These are phyloP conservation scores for Calcarius lapponicus DNA, from an alignment of 2,797 vertebrate genomes.

Conservation along the genomic window DNA sequence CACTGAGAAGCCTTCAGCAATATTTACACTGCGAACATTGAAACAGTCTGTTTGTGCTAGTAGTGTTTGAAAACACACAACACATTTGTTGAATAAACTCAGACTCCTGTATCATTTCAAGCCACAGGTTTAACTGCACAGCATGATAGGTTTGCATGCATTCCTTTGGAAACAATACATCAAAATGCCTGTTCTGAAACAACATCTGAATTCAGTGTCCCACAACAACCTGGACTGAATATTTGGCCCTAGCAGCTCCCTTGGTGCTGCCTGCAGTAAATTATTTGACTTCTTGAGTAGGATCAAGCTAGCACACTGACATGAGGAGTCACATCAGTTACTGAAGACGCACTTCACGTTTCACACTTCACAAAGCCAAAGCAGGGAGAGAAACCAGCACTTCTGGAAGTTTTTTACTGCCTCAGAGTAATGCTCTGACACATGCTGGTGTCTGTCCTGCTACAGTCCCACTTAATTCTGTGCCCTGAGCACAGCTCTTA, in stretches of 20 bases:
- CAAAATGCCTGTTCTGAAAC: not conserved
- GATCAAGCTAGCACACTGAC: not conserved
- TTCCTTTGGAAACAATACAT: not conserved
- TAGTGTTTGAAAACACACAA: not conserved
- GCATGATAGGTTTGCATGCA: not conserved
- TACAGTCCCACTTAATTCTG: not conserved
- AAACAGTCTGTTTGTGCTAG: not conserved
- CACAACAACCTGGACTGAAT: not conserved
- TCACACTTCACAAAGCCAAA: not conserved
- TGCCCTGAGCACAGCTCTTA: not conserved
- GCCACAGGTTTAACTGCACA: not conserved
- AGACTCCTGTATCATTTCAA: not conserved
- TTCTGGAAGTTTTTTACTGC: not conserved
- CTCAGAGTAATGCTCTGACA: not conserved
- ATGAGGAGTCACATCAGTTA: not conserved
- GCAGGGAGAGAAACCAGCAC: not conserved
- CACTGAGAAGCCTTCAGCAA: not conserved
- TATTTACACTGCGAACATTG: not conserved
- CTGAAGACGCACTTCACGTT: not conserved
- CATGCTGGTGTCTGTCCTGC: not conserved
- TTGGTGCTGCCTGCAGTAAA: not conserved
- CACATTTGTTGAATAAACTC: not conserved
- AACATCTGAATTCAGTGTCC: not conserved
- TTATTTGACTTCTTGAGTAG: not conserved
- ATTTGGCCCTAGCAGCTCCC: not conserved